Evolutionary conservation across 2,797 vertebrate genomes (phyloP), one percentile per base, ranked within the genome.

Genomic region (Propithecus deckenii): DNA sequence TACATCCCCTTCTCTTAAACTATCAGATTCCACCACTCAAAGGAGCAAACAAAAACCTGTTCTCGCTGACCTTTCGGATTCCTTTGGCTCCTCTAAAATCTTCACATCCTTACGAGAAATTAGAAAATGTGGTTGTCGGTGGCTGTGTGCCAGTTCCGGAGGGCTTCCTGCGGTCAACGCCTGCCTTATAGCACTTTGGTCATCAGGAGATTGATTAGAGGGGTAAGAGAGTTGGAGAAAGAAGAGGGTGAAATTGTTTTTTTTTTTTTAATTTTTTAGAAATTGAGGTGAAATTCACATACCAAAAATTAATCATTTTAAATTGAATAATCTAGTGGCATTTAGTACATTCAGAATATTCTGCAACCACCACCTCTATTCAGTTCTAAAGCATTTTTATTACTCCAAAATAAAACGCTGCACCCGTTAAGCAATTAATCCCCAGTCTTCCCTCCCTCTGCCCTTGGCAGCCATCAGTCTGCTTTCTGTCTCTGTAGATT

Each of bases 231-330:
- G 5, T 2, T 88, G 59, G 63, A 89, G 84, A 75, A 86, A 86
- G n/a, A 86, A 9, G 9, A 80, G 25, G 6, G 23, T 41, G 35
- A 86, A 84, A 80, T 50, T 75, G 43, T 4, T 15, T 38, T 43
- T 57, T 7, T 3, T 22, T 43, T 22, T 79, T 61, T 50, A 18
- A 35, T 50, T 35, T 69, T 63, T 63, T 41, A 69, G 50, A 46
- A 91, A 74, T 57, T 50, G 30, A 92, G 30, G 30, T 93, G 43
- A 89, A 84, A 71, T 93, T 87, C 55, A 48, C 5, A 20, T 93
- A 38, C 32, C 1, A 7, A 38, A 71, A 86, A 67, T 85, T 23
- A 38, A 25, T n/a, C 61, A 41, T 59, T 69, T 74, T 25, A 50
- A 79, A 65, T 55, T n/a, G 55, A 80, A 63, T n/a, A 32, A 35